phyloP scores from a whole-genome alignment of 53 echinoderm and acorn worm species.

The Zoroaster sp. region DNA sequence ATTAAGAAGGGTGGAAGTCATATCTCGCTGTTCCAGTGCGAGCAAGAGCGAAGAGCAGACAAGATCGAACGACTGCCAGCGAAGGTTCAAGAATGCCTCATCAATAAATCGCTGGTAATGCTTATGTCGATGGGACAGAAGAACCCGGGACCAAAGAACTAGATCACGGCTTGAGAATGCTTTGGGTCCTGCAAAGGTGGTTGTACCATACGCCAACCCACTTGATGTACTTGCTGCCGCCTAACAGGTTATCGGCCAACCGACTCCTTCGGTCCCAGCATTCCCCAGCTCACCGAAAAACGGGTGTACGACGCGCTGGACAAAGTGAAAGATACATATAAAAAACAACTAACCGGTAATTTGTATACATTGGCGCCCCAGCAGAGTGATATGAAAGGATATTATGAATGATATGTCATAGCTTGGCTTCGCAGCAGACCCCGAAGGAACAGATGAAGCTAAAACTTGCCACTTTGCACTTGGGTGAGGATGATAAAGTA shows the following conservation, averaged over 20 bases:
- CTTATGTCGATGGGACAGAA: neutral
- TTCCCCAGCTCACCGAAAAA: constrained; percentile 13
- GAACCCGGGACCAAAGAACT: neutral
- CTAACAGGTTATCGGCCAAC: neutral
- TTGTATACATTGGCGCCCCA: neutral
- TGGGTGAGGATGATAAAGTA: too few relatives aligned
- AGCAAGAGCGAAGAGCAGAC: neutral
- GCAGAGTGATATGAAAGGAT: neutral
- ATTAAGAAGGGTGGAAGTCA: too few relatives aligned
- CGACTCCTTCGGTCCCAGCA: neutral
- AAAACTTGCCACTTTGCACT: too few relatives aligned
- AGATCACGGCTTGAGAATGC: neutral
- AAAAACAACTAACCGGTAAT: neutral
- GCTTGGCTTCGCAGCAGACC: neutral
- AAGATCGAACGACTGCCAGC: neutral
- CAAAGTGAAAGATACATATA: neutral
- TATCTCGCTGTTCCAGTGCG: neutral
- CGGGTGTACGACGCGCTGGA: constrained; percentile 5
- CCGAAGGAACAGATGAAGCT: constrained; percentile 22
- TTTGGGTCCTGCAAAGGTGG: neutral
- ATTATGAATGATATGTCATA: neutral
- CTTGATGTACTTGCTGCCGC: constrained; percentile 11
- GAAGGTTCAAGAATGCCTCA: neutral
- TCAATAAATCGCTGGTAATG: neutral
- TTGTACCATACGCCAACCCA: constrained; percentile 11